phyloP scores from a whole-genome alignment of 2,888 invertebrate genomes.

The Nomada ferruginata region DNA sequence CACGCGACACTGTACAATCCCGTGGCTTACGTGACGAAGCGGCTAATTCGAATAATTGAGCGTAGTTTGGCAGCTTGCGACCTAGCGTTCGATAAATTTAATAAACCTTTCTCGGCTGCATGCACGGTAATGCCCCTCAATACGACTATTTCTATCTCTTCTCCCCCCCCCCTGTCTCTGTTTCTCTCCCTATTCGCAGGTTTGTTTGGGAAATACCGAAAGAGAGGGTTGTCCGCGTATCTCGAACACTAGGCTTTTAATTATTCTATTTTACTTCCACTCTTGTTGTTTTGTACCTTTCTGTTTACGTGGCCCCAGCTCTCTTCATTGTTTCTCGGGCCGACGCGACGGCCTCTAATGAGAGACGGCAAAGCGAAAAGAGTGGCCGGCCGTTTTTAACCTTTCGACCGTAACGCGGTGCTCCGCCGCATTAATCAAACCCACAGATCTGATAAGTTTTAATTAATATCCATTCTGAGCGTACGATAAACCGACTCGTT shows the following conservation, averaged over 20 bases:
- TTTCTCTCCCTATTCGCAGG: background rate
- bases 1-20: slow-evolving; percentile 5
- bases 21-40: slow-evolving; percentile 56
- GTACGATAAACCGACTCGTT: background rate
- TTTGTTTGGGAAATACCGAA: slow-evolving; percentile 45
- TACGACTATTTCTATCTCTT: slow-evolving; percentile 13
- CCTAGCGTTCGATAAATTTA: slow-evolving; percentile 55
- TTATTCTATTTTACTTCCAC: slow-evolving; percentile 54
- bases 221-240: background rate
- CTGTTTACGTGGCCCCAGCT: slow-evolving; percentile 34
- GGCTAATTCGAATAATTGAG: slow-evolving; percentile 64
- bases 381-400: slow-evolving; percentile 24
- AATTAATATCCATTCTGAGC: slow-evolving; percentile 26
- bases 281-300: slow-evolving; percentile 38
- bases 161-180: background rate
- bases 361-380: slow-evolving; percentile 42
- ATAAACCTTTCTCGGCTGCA: slow-evolving; percentile 51
- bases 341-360: slow-evolving; percentile 23
- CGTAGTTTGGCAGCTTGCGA: slow-evolving; percentile 61
- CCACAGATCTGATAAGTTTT: slow-evolving; percentile 29
- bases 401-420: slow-evolving; percentile 1
- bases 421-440: slow-evolving; percentile 42
- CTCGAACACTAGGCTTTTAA: slow-evolving; percentile 50
- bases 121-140: slow-evolving; percentile 55
- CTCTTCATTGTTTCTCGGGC: slow-evolving; percentile 35